These are phyloP conservation scores for Ischnus inquisitorius DNA, from an alignment of 2,888 invertebrate species.

Conservation along the genomic window DNA sequence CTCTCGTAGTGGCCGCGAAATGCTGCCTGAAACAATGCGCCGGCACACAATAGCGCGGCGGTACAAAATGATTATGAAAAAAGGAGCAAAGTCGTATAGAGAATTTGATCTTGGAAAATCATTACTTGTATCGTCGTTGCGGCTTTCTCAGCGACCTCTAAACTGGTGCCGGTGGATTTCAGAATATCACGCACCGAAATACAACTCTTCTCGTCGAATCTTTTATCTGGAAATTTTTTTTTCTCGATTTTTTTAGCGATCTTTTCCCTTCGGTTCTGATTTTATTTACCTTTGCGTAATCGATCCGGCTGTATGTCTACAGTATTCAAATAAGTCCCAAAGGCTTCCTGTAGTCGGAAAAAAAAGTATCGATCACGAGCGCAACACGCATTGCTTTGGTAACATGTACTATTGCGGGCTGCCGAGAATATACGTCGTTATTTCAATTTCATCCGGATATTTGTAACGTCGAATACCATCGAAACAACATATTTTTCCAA, in stretches of 20 bases:
- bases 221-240: conserved; percentile 33
- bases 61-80: neutral
- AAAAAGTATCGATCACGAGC: conserved; percentile 26
- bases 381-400: no score
- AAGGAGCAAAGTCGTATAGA: conserved; percentile 6
- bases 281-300: conserved; percentile 70
- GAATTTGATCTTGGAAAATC: no score
- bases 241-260: neutral
- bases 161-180: conserved; percentile 73
- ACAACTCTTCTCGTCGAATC: conserved; percentile 71
- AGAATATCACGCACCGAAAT: conserved; percentile 76
- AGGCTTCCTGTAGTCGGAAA: conserved; percentile 74
- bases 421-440: no score
- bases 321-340: conserved; percentile 77
- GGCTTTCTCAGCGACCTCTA: conserved; percentile 74
- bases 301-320: conserved; percentile 71
- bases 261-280: no score
- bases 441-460: no score
- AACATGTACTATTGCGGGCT: no score
- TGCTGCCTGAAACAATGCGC: conserved; percentile 72
- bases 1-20: conserved; percentile 80
- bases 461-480: no score
- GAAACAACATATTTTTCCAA: no score
- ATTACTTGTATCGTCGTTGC: conserved; percentile 80
- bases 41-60: neutral